phyloP scores from a whole-genome alignment of 2,888 invertebrate species.

The Tipula confusa region DNA sequence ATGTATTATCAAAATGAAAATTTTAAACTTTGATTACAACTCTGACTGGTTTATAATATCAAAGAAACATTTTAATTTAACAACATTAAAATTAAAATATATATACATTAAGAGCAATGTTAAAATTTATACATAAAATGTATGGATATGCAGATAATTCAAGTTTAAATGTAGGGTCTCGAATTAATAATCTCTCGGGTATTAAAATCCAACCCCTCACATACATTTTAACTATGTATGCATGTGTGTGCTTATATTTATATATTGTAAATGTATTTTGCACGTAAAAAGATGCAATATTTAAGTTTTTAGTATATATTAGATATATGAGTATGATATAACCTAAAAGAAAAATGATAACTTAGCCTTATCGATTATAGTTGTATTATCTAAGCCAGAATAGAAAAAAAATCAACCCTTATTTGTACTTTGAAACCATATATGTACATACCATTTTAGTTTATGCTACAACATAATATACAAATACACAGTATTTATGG shows the following conservation, averaged over 20 bases:
- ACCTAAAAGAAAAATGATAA: background rate
- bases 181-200: conserved; percentile 7
- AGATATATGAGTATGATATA: too few species aligned
- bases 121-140: too few species aligned
- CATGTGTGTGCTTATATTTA: background rate
- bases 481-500: background rate
- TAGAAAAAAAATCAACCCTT: background rate
- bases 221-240: background rate
- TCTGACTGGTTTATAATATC: too few species aligned
- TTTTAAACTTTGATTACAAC: too few species aligned
- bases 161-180: background rate
- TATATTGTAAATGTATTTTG: background rate
- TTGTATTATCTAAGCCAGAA: background rate
- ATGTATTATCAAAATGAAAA: too few species aligned
- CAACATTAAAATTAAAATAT: too few species aligned
- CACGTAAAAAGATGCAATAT: background rate
- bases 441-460: background rate
- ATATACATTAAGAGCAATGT: too few species aligned
- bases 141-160: too few species aligned
- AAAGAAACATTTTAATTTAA: too few species aligned
- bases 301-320: too few species aligned
- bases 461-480: background rate
- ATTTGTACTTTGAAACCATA: background rate
- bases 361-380: background rate
- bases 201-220: background rate